phyloP scores from a whole-genome alignment of 2,888 invertebrate genomes.

The Periphyllus acericola region DNA sequence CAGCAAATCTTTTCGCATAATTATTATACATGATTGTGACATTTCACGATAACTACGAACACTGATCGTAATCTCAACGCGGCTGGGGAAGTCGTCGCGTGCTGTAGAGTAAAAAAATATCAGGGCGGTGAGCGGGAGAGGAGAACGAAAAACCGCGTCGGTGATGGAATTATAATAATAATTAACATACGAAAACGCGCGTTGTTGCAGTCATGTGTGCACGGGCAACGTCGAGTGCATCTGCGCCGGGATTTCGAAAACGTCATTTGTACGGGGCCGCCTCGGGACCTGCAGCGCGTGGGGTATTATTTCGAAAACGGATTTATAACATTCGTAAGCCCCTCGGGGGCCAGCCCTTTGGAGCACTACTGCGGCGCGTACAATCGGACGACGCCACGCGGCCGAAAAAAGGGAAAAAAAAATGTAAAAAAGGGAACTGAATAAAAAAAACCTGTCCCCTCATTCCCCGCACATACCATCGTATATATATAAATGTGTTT shows the following conservation, averaged over 20 bases:
- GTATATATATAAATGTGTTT: not conserved
- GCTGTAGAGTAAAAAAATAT: no score
- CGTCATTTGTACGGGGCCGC: not conserved
- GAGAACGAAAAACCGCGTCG: no score
- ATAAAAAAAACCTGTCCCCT: conserved; percentile 25
- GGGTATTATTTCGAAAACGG: not conserved
- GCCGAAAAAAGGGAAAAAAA: conserved; percentile 4
- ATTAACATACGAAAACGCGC: no score
- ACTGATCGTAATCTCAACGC: no score
- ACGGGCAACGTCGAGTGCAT: not conserved
- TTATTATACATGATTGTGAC: no score
- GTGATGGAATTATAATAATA: no score
- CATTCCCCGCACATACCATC: not conserved
- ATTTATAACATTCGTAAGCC: not conserved
- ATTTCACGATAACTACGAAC: no score
- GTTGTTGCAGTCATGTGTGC: no score
- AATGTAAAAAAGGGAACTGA: not conserved
- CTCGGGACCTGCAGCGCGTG: not conserved
- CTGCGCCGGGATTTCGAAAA: not conserved
- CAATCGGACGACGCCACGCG: conserved; percentile 32
- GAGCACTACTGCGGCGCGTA: not conserved
- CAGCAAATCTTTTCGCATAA: no score
- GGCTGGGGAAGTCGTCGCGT: no score
- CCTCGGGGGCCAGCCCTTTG: conserved; percentile 14
- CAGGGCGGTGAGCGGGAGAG: no score